Conservation (phyloP, 2,797 vertebrate genomes). For the Bradypus variegatus region DNA sequence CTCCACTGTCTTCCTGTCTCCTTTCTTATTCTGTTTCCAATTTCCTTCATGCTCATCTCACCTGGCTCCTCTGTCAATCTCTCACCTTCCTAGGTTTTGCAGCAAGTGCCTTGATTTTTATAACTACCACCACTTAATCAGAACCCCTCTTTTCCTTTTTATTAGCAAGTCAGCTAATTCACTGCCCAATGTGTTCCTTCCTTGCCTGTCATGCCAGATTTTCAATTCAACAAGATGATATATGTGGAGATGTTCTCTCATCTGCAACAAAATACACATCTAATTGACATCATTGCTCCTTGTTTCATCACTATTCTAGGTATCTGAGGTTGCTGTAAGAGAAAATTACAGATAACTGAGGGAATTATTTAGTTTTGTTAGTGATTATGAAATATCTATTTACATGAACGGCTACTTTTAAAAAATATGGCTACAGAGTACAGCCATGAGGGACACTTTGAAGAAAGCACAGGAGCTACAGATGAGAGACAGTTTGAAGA, state of each 20-base stretch:
- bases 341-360: constrained; percentile 41
- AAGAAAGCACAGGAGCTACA: no score
- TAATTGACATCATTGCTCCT: constrained; percentile 18
- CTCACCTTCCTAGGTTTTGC: not conserved
- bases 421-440: constrained; percentile 20
- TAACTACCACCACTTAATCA: not conserved
- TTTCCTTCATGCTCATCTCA: not conserved
- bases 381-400: constrained; percentile 38
- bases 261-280: not conserved
- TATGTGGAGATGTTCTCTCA: not conserved
- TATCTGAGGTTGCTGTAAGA: constrained; percentile 12
- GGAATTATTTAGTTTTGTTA: constrained; percentile 41
- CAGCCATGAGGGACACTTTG: no score
- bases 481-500: no score
- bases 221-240: constrained; percentile 17
- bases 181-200: not conserved
- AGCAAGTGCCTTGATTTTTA: not conserved
- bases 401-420: constrained; percentile 9
- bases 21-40: not conserved
- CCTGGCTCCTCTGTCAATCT: not conserved
- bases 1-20: not conserved
- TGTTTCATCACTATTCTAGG: not conserved
- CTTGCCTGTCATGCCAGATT: not conserved
- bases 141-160: not conserved
- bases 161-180: not conserved